Evolutionary conservation across 2,888 invertebrate genomes (phyloP), one percentile per base, ranked within the genome.

Genomic region (Oxyteleia sp.): DNA sequence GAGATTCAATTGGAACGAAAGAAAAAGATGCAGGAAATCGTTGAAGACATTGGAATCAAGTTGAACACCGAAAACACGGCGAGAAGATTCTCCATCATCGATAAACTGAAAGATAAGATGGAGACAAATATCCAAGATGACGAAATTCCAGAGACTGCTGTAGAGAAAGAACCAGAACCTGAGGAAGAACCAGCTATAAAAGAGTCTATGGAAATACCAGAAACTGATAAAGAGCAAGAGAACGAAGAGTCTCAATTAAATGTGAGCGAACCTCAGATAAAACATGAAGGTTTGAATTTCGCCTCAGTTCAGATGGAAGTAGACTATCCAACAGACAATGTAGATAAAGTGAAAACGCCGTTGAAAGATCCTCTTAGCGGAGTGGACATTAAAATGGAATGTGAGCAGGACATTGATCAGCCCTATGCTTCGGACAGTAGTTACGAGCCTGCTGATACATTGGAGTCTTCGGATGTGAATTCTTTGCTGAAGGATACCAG

Each of bases 1-100:
- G 93, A 94, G 78, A 94, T 94, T 63, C 94, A 94, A 80, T 90
- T 94, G 41, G 94, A 94, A 82, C 92, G 94, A 0, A 91, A 94
- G 55, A 93, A 93, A 68, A 94, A 93, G 78, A 95, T 95, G 94
- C 93, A 94, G 45, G 94, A 94, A 84, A 92, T 95, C 4, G 88
- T 89, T 2, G 86, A 92, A 5, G 88, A 91, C 57, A 92, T 92
- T 38, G 91, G 91, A 3, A 90, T 90, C 4, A 90, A 88, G 63
- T 72, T 91, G 1, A 89, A 90, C 47, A 89, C 89, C 29, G 87
- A 84, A 55, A 91, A 84, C 85, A 93, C 87, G 84, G 88, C 90
- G 38, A 63, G 49, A 26, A 86, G 90, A 23, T 64, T 88, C 8
- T 93, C 92, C 1, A 93, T 92, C 26, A 92, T 88, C 66, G 93